phyloP scores from a whole-genome alignment of 2,888 invertebrate genomes.

The Rhamnusium bicolor region DNA sequence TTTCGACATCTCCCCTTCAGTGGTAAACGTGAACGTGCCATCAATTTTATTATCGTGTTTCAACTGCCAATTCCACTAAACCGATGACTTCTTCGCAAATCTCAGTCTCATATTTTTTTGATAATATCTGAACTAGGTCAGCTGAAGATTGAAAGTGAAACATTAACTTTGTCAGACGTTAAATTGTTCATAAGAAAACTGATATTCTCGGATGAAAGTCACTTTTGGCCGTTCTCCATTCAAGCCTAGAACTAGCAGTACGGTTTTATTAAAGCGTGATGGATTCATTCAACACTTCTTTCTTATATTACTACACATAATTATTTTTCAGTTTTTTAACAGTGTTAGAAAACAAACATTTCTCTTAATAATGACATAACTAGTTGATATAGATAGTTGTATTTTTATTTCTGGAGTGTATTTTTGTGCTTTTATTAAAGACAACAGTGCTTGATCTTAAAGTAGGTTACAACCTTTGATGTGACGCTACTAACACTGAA shows the following conservation, averaged over 20 bases:
- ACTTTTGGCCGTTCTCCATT: neutral
- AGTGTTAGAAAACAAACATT: no score
- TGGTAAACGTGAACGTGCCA: constrained; percentile 40
- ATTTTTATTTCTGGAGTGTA: no score
- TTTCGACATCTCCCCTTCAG: constrained; percentile 27
- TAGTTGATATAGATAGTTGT: no score
- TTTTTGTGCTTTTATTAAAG: no score
- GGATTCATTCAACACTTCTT: neutral
- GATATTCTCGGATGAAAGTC: constrained; percentile 1
- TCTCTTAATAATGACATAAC: no score
- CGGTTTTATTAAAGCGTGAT: neutral
- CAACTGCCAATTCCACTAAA: constrained; percentile 39
- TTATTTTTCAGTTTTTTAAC: no score
- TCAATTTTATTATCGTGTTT: constrained; percentile 43
- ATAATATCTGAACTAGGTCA: constrained; percentile 21
- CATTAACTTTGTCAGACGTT: constrained; percentile 17
- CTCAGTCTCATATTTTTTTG: constrained; percentile 23
- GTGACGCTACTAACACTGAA: no score
- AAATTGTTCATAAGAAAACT: constrained; percentile 19
- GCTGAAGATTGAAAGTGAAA: constrained; percentile 28
- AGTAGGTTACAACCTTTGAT: no score
- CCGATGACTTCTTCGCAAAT: constrained; percentile 26
- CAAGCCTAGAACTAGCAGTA: neutral
- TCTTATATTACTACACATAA: neutral
- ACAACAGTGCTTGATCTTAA: no score